These are phyloP conservation scores for Aethes cnicana DNA, from an alignment of 2,888 invertebrate species.

Conservation along the genomic window DNA sequence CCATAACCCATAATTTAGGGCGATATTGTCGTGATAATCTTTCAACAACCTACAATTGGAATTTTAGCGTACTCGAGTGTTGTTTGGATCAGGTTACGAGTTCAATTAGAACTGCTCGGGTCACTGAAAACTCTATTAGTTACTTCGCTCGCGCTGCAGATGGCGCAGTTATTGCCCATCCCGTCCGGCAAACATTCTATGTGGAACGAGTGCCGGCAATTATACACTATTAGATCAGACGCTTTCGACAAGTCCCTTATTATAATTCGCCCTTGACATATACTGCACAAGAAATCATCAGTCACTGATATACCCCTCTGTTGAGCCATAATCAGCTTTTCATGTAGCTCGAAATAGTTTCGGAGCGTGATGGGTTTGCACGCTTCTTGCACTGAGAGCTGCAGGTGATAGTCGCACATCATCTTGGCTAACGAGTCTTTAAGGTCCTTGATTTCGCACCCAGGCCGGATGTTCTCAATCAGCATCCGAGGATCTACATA, in stretches of 20 bases:
- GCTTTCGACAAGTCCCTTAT: slow-evolving; percentile 87
- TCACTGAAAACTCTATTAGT: slow-evolving; percentile 6
- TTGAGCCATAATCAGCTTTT: slow-evolving; percentile 89
- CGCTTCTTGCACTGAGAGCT: slow-evolving; percentile 94
- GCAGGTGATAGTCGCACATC: slow-evolving; percentile 96
- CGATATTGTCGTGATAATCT: too few relatives aligned
- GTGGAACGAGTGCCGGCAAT: slow-evolving; percentile 95
- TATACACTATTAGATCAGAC: slow-evolving; percentile 90
- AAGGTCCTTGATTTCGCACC: slow-evolving; percentile 93
- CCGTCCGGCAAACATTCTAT: slow-evolving; percentile 88
- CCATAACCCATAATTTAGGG: too few relatives aligned
- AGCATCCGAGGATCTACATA: slow-evolving; percentile 95
- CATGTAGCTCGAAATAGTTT: slow-evolving; percentile 94
- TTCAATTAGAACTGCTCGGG: slow-evolving; percentile 5
- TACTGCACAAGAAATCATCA: slow-evolving; percentile 90
- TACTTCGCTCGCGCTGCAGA: slow-evolving; percentile 67
- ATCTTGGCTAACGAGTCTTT: slow-evolving; percentile 96
- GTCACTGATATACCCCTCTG: slow-evolving; percentile 88
- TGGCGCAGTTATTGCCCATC: slow-evolving; percentile 56
- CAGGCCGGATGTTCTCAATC: slow-evolving; percentile 91
- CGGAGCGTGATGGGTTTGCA: slow-evolving; percentile 94
- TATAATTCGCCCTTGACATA: slow-evolving; percentile 89
- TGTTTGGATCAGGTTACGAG: background rate
- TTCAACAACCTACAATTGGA: too few relatives aligned
- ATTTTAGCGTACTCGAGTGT: too few relatives aligned